These are phyloP conservation scores for Serilophus lunatus DNA, from an alignment of 2,113 vertebrate genomes.

Conservation along the genomic window DNA sequence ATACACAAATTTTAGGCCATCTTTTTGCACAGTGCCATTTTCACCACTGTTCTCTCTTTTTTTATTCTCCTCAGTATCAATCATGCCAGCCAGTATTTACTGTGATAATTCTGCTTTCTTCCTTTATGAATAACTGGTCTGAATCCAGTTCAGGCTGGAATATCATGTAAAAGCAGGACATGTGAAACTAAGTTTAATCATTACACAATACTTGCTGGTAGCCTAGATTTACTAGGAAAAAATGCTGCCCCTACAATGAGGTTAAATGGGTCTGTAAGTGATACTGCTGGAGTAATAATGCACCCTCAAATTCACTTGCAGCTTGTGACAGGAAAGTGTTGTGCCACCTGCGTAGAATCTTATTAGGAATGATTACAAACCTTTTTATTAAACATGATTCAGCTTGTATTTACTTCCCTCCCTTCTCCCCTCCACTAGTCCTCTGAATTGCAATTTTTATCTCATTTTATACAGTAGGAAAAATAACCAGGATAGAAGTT, in stretches of 20 bases:
- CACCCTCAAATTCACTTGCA: neutral
- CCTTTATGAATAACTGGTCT: neutral
- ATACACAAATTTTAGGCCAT: neutral
- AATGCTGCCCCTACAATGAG: neutral
- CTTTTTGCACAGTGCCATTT: neutral
- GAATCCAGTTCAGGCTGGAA: neutral
- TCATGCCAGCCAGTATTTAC: neutral
- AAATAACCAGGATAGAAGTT: neutral
- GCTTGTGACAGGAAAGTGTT: neutral
- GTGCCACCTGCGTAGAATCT: slow-evolving; percentile 10
- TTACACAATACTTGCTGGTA: neutral
- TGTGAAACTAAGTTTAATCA: neutral
- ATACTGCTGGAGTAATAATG: neutral
- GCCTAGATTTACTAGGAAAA: neutral
- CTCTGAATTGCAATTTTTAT: neutral
- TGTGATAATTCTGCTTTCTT: neutral
- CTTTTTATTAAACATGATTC: slow-evolving; percentile 16
- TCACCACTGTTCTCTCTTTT: neutral
- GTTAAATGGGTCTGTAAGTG: neutral
- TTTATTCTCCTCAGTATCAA: neutral
- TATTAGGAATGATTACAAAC: neutral
- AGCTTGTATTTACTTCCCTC: neutral
- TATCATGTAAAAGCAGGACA: neutral
- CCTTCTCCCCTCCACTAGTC: neutral
- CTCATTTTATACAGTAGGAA: neutral